Percentiles rank a stretch among this genome's conserved stretches.
Conservation (phyloP, 2,797 vertebrate genomes). For the Ctenosaura bakeri region DNA sequence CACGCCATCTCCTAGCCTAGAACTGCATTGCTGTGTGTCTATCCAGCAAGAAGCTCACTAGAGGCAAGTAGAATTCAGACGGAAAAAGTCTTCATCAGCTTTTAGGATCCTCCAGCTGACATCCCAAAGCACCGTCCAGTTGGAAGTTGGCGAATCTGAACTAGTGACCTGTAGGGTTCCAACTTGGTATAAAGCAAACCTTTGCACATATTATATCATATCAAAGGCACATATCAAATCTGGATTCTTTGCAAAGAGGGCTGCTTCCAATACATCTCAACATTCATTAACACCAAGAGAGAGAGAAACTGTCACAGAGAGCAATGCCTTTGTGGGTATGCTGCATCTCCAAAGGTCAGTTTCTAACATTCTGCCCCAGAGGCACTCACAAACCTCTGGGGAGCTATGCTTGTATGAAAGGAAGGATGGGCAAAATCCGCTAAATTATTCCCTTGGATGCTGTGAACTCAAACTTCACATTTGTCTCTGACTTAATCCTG, state of each 20-base stretch:
- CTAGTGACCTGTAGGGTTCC: neutral
- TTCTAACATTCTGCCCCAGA: neutral
- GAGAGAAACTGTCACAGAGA: neutral
- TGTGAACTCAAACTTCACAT: too few species aligned
- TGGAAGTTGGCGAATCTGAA: too few species aligned
- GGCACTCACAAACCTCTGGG: neutral
- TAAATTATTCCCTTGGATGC: too few species aligned
- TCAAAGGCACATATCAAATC: neutral
- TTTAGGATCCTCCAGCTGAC: neutral
- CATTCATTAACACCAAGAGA: neutral
- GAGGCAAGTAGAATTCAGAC: neutral
- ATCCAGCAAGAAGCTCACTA: conserved; percentile 20
- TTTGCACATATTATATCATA: neutral
- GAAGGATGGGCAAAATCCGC: too few species aligned
- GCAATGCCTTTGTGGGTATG: too few species aligned
- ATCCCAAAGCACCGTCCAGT: neutral
- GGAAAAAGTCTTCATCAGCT: neutral
- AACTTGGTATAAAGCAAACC: neutral
- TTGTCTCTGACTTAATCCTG: too few species aligned
- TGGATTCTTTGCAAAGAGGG: neutral
- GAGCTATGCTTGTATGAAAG: neutral
- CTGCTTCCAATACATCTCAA: neutral
- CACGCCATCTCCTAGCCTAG: neutral
- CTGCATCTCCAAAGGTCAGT: too few species aligned
- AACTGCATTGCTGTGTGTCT: neutral